phyloP scores from a whole-genome alignment of 2,888 invertebrate species.

The Axea sp. region DNA sequence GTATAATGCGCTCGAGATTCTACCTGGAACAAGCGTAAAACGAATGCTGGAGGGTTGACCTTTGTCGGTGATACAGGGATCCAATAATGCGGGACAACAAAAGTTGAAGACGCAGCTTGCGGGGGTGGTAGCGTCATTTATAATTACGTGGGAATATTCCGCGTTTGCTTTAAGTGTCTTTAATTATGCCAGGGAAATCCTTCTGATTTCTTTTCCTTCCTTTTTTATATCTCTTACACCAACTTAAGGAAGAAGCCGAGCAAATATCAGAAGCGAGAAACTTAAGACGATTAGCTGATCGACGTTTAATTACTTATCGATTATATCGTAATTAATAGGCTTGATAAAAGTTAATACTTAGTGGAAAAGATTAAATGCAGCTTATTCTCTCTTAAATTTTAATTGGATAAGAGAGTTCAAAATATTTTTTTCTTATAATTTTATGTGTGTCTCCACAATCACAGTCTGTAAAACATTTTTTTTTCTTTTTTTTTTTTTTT shows the following conservation, averaged over 20 bases:
- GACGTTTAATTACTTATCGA: slow-evolving; percentile 66
- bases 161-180: slow-evolving; percentile 5
- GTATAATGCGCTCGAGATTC: slow-evolving; percentile 54
- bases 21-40: slow-evolving; percentile 64
- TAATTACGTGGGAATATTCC: slow-evolving; percentile 62
- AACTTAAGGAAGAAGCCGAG: slow-evolving; percentile 68
- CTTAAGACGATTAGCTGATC: slow-evolving; percentile 70
- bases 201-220: not conserved
- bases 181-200: slow-evolving; percentile 11
- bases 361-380: not conserved
- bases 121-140: slow-evolving; percentile 44
- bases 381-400: not conserved
- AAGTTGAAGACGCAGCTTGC: slow-evolving; percentile 49
- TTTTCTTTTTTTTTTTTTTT: no score
- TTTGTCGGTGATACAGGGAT: slow-evolving; percentile 46
- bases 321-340: slow-evolving; percentile 30
- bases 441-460: no score
- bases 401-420: no score
- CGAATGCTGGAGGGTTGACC: slow-evolving; percentile 55
- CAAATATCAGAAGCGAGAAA: slow-evolving; percentile 60
- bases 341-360: slow-evolving; percentile 2
- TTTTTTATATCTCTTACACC: slow-evolving; percentile 49
- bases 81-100: slow-evolving; percentile 33
- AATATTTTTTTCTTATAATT: no score
- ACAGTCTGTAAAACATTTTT: no score